A percentile compares a stretch with the other conserved stretches of the same genome.
phyloP scores from a whole-genome alignment of 2,113 vertebrate genomes.

The Myodes glareolus region DNA sequence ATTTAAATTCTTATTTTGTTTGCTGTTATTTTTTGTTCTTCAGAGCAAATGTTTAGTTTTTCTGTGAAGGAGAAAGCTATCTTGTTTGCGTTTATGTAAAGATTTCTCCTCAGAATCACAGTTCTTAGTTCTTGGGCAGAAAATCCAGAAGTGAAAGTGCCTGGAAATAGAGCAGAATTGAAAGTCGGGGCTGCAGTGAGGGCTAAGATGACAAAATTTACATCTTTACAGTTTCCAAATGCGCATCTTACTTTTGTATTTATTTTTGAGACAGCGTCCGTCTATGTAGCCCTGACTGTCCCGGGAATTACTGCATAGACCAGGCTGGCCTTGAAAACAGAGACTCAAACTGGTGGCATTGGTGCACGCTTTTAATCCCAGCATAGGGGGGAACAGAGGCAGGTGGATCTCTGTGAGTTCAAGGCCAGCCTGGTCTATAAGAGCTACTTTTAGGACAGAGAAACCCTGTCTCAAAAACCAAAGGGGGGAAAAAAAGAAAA shows the following conservation, averaged over 20 bases:
- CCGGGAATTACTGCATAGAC: neutral
- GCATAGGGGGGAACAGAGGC: fast-evolving
- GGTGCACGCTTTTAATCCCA: too few species aligned
- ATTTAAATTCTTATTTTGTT: neutral
- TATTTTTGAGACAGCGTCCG: neutral
- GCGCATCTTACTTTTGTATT: conserved; percentile 41
- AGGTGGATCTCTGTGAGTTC: too few species aligned
- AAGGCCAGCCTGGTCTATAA: too few species aligned
- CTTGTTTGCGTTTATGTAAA: conserved; percentile 52
- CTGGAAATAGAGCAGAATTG: conserved; percentile 68
- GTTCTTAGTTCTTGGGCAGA: conserved; percentile 61
- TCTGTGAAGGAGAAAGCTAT: conserved; percentile 50
- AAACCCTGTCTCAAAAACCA: too few species aligned
- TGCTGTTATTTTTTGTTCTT: conserved; percentile 15
- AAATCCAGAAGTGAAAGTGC: conserved; percentile 80
- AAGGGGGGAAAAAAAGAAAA: too few species aligned
- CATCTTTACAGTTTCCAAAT: conserved; percentile 54
- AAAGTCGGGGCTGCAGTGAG: conserved; percentile 43
- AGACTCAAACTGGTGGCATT: too few species aligned
- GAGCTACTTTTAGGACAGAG: too few species aligned
- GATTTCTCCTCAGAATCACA: conserved; percentile 45
- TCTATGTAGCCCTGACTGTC: neutral
- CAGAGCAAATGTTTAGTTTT: conserved; percentile 61
- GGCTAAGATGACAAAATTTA: conserved; percentile 38
- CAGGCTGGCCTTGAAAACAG: neutral